Evolutionary conservation across 2,113 vertebrate species (phyloP).

Genomic region (Takifugu bimaculatus): DNA sequence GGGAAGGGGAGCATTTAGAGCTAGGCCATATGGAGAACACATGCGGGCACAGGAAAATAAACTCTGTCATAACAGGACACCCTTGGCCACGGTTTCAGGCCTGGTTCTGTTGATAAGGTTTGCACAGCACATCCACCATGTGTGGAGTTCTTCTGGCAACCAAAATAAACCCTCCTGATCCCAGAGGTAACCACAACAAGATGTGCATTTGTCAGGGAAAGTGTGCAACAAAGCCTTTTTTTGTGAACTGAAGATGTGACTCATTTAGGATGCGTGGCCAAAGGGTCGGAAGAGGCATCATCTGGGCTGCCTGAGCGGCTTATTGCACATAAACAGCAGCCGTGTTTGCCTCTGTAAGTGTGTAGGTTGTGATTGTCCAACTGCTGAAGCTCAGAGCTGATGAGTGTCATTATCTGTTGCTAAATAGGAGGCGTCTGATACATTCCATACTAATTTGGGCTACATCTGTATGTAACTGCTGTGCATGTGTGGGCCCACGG

Average conservation of each 20-base stretch:
- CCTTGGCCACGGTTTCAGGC: conserved; percentile 23
- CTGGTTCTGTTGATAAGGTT: conserved; percentile 43
- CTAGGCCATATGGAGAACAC: conserved; percentile 59
- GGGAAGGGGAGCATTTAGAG: conserved; percentile 51
- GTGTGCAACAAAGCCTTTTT: conserved; percentile 1
- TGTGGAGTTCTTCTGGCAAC: conserved; percentile 29
- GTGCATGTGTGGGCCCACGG: conserved; percentile 19
- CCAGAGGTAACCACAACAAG: conserved; percentile 13
- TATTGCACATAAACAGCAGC: no score
- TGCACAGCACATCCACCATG: conserved; percentile 36
- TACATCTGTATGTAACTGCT: conserved; percentile 25
- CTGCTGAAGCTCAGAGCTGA: conserved; percentile 1
- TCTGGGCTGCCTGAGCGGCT: not conserved
- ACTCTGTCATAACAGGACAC: conserved; percentile 43
- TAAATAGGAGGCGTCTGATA: conserved; percentile 17
- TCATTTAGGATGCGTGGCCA: not conserved
- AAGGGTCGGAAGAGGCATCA: conserved; percentile 9
- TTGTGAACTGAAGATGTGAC: conserved; percentile 4
- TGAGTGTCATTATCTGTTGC: not conserved
- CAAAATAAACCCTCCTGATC: conserved; percentile 44
- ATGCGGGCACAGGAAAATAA: conserved; percentile 57
- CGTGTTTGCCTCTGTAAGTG: conserved; percentile 19
- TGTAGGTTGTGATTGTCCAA: conserved; percentile 16
- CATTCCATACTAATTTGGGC: conserved; percentile 9
- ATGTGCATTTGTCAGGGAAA: conserved; percentile 5